A percentile compares a stretch with the other conserved stretches of the same genome.
These are phyloP conservation scores for Gambusia affinis DNA, from an alignment of 2,113 vertebrate genomes.

Conservation along the genomic window DNA sequence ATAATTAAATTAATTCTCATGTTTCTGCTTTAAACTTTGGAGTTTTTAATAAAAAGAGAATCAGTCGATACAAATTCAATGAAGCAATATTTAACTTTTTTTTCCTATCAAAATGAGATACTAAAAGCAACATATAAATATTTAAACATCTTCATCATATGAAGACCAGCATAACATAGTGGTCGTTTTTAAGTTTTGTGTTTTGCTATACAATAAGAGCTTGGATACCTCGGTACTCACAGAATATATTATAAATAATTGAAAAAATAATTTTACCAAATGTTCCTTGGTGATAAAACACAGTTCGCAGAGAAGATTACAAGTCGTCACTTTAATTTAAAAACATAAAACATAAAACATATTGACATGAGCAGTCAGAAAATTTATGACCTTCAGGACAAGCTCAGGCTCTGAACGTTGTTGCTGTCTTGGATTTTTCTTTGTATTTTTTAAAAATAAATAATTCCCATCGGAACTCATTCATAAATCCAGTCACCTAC, in stretches of 20 bases:
- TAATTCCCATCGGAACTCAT: constrained; percentile 32
- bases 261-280: not conserved
- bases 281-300: constrained; percentile 41
- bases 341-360: constrained; percentile 54
- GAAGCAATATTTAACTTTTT: not conserved
- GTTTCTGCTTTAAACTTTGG: too few relatives aligned
- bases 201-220: too few relatives aligned
- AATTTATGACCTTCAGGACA: constrained; percentile 43
- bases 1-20: too few relatives aligned
- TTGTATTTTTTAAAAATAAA: constrained; percentile 67
- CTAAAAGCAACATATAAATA: too few relatives aligned
- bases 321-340: constrained; percentile 67
- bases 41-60: not conserved
- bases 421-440: constrained; percentile 47
- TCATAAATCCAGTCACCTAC: constrained; percentile 20
- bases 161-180: too few relatives aligned
- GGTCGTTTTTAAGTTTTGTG: too few relatives aligned
- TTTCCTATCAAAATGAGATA: too few relatives aligned
- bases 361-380: constrained; percentile 72
- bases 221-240: not conserved
- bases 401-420: constrained; percentile 71
- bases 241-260: not conserved
- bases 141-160: too few relatives aligned
- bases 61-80: not conserved
- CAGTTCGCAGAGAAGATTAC: constrained; percentile 41